phyloP scores from a whole-genome alignment of 1,140 invertebrate genomes.

The Oppia nitens region DNA sequence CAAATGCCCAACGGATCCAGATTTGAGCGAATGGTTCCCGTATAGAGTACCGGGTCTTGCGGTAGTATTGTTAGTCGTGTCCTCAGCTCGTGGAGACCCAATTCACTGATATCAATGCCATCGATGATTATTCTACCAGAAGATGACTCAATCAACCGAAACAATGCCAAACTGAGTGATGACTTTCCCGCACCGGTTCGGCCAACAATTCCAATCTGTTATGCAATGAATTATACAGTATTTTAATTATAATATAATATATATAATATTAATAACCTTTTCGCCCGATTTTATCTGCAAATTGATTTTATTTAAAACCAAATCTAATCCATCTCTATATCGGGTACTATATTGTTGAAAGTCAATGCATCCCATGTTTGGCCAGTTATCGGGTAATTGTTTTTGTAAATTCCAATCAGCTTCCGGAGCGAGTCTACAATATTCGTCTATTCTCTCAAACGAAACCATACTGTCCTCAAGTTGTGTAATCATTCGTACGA shows the following conservation, averaged over 20 bases:
- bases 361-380: conserved; percentile 24
- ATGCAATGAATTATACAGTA: no score
- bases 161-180: conserved; percentile 61
- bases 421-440: conserved; percentile 26
- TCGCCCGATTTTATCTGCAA: conserved; percentile 52
- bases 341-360: conserved; percentile 25
- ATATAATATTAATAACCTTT: conserved; percentile 45
- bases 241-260: no score
- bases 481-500: conserved; percentile 41
- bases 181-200: conserved; percentile 56
- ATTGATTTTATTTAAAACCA: conserved; percentile 28
- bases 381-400: conserved; percentile 22
- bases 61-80: no score
- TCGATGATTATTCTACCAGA: no score
- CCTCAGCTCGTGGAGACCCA: no score
- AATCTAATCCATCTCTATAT: conserved; percentile 24
- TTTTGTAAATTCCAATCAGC: conserved; percentile 32
- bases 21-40: conserved; percentile 33
- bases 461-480: no score
- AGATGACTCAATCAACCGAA: no score
- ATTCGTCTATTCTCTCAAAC: conserved; percentile 43
- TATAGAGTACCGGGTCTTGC: no score
- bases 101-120: no score
- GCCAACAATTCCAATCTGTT: no score
- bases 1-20: conserved; percentile 52